A percentile compares a stretch with the other conserved stretches of the same genome.
phyloP scores from a whole-genome alignment of 1,140 invertebrate genomes.

The Drosophila pruinosa region DNA sequence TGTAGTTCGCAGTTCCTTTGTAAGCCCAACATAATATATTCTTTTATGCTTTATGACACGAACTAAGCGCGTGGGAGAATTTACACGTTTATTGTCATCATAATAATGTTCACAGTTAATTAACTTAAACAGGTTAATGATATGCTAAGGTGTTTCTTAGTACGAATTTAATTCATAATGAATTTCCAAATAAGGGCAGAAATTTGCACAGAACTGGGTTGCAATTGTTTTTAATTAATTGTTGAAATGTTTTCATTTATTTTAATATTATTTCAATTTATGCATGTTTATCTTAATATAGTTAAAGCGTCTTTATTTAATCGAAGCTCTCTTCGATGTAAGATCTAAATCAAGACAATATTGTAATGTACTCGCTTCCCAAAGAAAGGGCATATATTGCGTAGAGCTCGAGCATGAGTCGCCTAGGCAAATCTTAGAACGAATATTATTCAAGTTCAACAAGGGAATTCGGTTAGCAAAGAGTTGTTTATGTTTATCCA shows the following conservation, averaged over 20 bases:
- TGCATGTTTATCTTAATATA: too few relatives aligned
- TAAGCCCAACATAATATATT: not conserved
- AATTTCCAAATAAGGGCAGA: not conserved
- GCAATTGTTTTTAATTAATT: too few relatives aligned
- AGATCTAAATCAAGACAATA: too few relatives aligned
- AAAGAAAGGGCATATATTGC: too few relatives aligned
- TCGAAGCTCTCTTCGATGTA: too few relatives aligned
- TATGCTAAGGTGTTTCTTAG: not conserved
- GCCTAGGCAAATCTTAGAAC: not conserved
- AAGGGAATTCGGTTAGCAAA: conserved; percentile 4
- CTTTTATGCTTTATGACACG: not conserved
- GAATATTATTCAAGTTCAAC: not conserved
- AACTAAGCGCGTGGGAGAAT: not conserved
- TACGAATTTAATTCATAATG: not conserved
- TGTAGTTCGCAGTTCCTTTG: not conserved
- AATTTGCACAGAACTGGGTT: not conserved
- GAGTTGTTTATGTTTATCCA: conserved; percentile 55
- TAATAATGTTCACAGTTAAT: conserved; percentile 1
- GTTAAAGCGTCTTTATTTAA: too few relatives aligned
- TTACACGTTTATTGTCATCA: not conserved
- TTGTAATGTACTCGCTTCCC: too few relatives aligned
- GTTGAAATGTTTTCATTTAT: not conserved
- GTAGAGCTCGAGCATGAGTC: too few relatives aligned
- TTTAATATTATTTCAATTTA: too few relatives aligned
- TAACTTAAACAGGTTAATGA: not conserved